Percentiles rank a stretch among this genome's conserved stretches.
These are phyloP conservation scores for Pelecanus crispus DNA, from an alignment of 2,113 vertebrate genomes.

Conservation along the genomic window DNA sequence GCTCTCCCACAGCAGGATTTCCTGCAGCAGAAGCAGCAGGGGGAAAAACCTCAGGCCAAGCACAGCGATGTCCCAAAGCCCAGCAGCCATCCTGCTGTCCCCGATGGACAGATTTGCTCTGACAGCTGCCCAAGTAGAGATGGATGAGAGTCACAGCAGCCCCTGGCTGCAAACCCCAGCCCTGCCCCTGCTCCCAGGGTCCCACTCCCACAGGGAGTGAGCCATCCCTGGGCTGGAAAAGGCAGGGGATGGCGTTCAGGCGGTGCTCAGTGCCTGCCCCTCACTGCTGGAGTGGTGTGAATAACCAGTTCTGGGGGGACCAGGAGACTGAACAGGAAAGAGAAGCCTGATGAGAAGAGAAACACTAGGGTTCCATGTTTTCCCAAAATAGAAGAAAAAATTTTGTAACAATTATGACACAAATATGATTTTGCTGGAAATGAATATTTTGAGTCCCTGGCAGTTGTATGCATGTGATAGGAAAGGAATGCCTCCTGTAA, in stretches of 20 bases:
- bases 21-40: not conserved
- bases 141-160: not conserved
- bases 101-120: not conserved
- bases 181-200: not conserved
- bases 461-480: not conserved
- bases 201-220: not conserved
- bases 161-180: not conserved
- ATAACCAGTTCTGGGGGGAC: not conserved
- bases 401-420: not conserved
- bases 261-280: not conserved
- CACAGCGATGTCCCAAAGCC: not conserved
- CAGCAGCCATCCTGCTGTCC: not conserved
- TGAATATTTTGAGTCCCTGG: not conserved
- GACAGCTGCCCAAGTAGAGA: not conserved
- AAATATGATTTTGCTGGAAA: not conserved
- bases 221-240: not conserved
- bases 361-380: fast-evolving
- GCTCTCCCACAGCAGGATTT: not conserved
- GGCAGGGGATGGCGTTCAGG: not conserved
- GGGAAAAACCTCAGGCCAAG: not conserved
- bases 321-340: not conserved
- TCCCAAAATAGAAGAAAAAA: not conserved
- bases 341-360: fast-evolving
- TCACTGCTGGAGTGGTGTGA: not conserved
- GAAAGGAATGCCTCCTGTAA: not conserved